Base-by-base conservation (phyloP, 1,140 invertebrate genomes). In the Leptinotarsa undecemlineata region DNA sequence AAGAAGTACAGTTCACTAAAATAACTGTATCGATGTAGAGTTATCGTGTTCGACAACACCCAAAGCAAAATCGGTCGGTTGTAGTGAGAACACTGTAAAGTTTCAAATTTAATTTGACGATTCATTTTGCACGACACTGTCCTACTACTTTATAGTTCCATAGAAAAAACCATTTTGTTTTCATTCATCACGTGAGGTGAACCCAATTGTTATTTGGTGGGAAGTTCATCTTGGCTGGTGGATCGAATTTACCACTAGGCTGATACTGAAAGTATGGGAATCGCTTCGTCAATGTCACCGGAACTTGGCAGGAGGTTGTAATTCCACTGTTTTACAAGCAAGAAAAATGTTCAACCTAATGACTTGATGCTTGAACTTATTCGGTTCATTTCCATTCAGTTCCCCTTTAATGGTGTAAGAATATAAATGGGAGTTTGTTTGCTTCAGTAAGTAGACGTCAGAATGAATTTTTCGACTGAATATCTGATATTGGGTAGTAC, bases 301-400 rank as follows among this genome's bases (percentile, higher is more conserved):
- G 14, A 57, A 57, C 51, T 21, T 23, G 64, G 42, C 64, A 23
- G 26, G 64, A 17, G n/a, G 42, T 23, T n/a, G 23, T 67, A 42
- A 67, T 33, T 67, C 42, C 64, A 17, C 21, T 23, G 42, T 67
- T 67, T 67, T 67, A 42, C 64, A 67, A 67, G 21, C 51, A 17
- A 67, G 21, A 67, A 67, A 67, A 67, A 67, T 67, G 64, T 67
- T 67, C 64, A 17, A 33, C 42, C 23, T 67, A 67, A 67, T 67
- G 23, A 26, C 64, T 67, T 67, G 64, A 67, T 67, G 64, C 21
- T 26, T 15, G 64, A 67, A 67, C 64, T 67, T 33, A 23, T 23
- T 23, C 64, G 19, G 42, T 42, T 26, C 42, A 42, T 42, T 57
- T 19, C n/a, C 51, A 57, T 57, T 57, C 5, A 15, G 15, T 57